These are phyloP conservation scores for Drosophila takahashii DNA, from an alignment of 1,140 invertebrate genomes.

Conservation along the genomic window DNA sequence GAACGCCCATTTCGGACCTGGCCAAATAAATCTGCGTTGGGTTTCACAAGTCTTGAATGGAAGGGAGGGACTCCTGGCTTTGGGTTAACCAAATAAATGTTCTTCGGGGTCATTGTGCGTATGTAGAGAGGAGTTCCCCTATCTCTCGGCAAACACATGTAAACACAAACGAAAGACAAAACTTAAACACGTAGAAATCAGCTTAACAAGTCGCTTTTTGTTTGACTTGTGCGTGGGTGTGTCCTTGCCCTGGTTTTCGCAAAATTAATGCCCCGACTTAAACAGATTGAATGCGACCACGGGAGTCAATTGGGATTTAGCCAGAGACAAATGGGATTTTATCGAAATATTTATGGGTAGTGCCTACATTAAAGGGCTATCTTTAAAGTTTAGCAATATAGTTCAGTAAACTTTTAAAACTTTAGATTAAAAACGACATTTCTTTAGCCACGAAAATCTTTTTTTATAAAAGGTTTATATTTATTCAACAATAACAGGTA, in stretches of 20 bases:
- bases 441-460: no score
- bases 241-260: slow-evolving; percentile 23
- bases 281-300: slow-evolving; percentile 33
- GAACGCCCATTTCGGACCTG: slow-evolving; percentile 28
- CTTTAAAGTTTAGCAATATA: not conserved
- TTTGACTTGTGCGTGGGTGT: slow-evolving; percentile 60
- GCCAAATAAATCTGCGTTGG: slow-evolving; percentile 71
- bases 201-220: slow-evolving; percentile 65
- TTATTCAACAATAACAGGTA: not conserved
- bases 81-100: slow-evolving; percentile 73
- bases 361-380: not conserved
- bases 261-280: slow-evolving; percentile 44
- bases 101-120: slow-evolving; percentile 57
- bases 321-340: slow-evolving; percentile 34
- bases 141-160: slow-evolving; percentile 60
- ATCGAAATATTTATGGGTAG: not conserved
- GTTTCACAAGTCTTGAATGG: slow-evolving; percentile 30
- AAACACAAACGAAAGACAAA: slow-evolving; percentile 69
- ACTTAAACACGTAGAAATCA: slow-evolving; percentile 71
- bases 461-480: not conserved
- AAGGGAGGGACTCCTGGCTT: not conserved
- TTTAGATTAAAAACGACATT: no score
- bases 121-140: not conserved
- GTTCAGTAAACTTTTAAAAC: not conserved
- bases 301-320: slow-evolving; percentile 32